Percentiles rank a stretch among this genome's conserved stretches.
These are phyloP conservation scores for Sylvietta virens DNA, from an alignment of 2,113 vertebrate species.

Conservation along the genomic window DNA sequence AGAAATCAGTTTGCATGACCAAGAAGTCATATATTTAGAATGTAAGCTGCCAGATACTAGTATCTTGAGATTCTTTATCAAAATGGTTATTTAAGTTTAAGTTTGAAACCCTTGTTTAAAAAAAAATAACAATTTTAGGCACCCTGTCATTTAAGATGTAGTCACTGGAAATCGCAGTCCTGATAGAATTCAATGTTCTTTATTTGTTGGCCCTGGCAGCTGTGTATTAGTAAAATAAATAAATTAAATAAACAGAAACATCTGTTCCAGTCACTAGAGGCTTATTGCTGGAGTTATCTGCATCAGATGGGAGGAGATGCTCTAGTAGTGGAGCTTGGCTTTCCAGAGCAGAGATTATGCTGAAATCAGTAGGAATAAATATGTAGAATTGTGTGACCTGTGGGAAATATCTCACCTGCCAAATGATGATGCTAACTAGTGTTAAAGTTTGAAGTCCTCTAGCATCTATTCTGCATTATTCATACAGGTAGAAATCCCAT, in stretches of 20 bases:
- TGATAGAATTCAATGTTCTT: not conserved
- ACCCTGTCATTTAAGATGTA: not conserved
- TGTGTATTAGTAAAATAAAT: constrained; percentile 51
- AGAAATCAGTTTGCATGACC: not conserved
- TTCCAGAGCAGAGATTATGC: constrained; percentile 26
- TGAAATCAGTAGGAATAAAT: constrained; percentile 32
- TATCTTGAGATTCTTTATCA: not conserved
- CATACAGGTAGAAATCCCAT: not conserved
- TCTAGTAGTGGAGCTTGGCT: not conserved
- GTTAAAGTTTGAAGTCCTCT: not conserved
- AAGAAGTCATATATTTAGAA: not conserved
- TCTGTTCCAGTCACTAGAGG: constrained; percentile 43
- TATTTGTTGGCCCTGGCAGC: not conserved
- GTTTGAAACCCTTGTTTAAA: not conserved
- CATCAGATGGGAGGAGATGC: not conserved
- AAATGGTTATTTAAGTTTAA: not conserved
- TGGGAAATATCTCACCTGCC: not conserved
- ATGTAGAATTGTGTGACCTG: not conserved
- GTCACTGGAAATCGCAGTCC: not conserved
- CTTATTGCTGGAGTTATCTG: constrained; percentile 26
- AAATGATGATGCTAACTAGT: not conserved
- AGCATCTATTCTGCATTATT: constrained; percentile 18
- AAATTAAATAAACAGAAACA: constrained; percentile 58
- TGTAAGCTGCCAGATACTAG: not conserved
- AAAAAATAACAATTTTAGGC: not conserved